Evolutionary conservation across 1,140 invertebrate species (phyloP), one percentile per base, ranked within the genome.

Genomic region (Pentalonia nigronervosa): DNA sequence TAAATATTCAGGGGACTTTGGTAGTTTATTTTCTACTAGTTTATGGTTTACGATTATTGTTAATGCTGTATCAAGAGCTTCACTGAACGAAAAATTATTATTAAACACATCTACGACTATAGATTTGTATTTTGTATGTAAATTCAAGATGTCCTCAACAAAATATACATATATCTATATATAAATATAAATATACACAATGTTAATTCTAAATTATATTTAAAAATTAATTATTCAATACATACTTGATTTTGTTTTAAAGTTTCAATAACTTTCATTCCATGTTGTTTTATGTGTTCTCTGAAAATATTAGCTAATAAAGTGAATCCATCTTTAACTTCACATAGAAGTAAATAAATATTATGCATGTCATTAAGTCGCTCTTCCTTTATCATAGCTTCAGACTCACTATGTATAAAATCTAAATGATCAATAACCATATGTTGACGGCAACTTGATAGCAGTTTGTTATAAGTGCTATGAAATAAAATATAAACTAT

Each of bases 61-160:
- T 95, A 98, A 98, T 47, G 98, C 99, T 96, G 98, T 99, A 95
- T 99, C 99, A 83, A 99, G 96, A 23, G 99, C 98, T 93, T 98
- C 98, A 86, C 99, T 96, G 96, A 99, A 99, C 91, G 97, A 97
- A 95, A 99, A 98, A 95, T 99, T 99, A 93, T 97, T 97, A 94
- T 97, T 96, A 95, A 99, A 99, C 50, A 99, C 97, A 56, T 97
- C 96, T 94, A 96, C 95, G 93, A 98, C 98, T 83, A 99, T 95
- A 94, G 97, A 96, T 94, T 96, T 97, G 95, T 99, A 99, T 95
- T 99, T 99, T 53, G 97, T 96, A 96, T 99, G 98, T 17, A 99
- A 98, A 88, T 97, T 96, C 93, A 99, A 96, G 96, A 99, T 97
- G 94, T 97, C 98, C 95, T 99, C 98, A 23, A 99, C 99, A 96